Evolutionary conservation across 2,797 vertebrate species (phyloP).

Genomic region (Alauda arvensis): DNA sequence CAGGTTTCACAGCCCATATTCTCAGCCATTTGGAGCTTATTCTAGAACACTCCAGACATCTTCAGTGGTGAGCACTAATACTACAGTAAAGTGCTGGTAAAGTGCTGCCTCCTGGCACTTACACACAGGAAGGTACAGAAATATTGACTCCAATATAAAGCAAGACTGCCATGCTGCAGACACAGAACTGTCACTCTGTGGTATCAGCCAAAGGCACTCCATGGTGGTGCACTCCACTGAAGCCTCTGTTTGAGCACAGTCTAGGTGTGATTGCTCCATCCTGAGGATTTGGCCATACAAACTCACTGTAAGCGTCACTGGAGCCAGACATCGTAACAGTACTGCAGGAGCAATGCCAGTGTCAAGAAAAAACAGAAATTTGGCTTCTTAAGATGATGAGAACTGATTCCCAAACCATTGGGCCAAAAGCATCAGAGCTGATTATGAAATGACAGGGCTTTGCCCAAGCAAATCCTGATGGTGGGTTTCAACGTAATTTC

Average conservation of each 20-base stretch:
- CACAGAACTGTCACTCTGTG: neutral
- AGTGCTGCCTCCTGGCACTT: neutral
- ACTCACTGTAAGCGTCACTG: neutral
- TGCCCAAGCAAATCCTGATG: constrained; percentile 1
- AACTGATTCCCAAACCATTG: neutral
- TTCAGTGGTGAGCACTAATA: neutral
- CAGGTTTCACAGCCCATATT: neutral
- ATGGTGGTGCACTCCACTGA: neutral
- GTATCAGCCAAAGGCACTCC: neutral
- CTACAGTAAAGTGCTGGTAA: neutral
- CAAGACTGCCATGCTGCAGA: neutral
- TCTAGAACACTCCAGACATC: neutral
- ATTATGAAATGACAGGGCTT: constrained; percentile 33
- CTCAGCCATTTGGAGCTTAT: neutral
- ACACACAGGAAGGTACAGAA: neutral
- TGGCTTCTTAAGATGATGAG: neutral
- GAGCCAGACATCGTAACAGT: neutral
- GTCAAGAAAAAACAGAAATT: neutral
- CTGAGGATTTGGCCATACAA: neutral
- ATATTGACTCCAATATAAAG: neutral
- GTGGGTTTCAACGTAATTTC: neutral
- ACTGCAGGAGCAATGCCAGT: neutral
- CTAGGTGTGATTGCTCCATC: neutral
- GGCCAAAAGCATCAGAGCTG: constrained; percentile 15
- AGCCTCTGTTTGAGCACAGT: neutral